Evolutionary conservation across 2,113 vertebrate species (phyloP), one percentile per base, ranked within the genome.

Genomic region (Saccopteryx bilineata): DNA sequence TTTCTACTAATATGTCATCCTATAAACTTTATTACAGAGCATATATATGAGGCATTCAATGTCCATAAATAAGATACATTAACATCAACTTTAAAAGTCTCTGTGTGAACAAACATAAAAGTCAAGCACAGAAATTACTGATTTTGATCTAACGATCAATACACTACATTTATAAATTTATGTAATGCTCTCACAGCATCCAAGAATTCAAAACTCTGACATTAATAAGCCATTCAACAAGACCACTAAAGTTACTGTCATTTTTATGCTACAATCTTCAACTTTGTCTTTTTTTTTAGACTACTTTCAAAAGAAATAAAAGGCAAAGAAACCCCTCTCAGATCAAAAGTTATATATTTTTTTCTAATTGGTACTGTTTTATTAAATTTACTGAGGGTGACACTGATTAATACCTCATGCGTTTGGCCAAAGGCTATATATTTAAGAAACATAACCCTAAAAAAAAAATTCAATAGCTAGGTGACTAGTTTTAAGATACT

Each of bases 21-120:
- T 61, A 5, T 18, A 61, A 82, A 80, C n/a, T 81, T 46, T 86
- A 93, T 86, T 48, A 83, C 10, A 76, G 23, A 69, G 48, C 63
- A 31, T 21, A 72, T 13, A 83, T 21, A 48, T 28, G 31, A 78
- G n/a, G 46, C 2, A 88, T 26, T 80, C 33, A 8, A 46, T 65
- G 60, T 52, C 28, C 50, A 95, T 87, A 72, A 91, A 87, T 69
- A 52, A 60, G 17, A 89, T 10, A 5, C 15, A 74, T 5, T 85
- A 80, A 92, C 31, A 92, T 74, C 58, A 80, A 84, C 11, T 87
- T 93, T 82, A 68, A 91, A 88, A 88, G 24, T 39, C 48, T 58
- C 66, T 85, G 21, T 84, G 33, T 78, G n/a, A 74, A 76, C 23
- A 81, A 91, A 91, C 33, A 94, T 83, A 94, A 89, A 92, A 96